Evolutionary conservation across 35 echinoderm and acorn worm genomes (phyloP).

Genomic region (Heliocidaris tuberculata): DNA sequence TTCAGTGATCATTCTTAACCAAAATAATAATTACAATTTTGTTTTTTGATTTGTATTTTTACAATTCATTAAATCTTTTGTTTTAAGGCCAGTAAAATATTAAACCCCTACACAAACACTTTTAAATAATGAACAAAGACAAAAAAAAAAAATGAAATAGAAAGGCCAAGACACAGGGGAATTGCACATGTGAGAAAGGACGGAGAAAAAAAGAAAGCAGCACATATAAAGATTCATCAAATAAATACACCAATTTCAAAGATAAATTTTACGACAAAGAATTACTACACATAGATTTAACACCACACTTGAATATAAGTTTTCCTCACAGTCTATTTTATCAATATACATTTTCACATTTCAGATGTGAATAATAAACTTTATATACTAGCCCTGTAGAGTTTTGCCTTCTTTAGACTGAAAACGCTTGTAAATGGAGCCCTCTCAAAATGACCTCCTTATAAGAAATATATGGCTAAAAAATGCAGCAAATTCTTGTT

Average conservation of each 20-base stretch:
- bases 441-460: neutral
- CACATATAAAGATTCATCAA: neutral
- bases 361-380: neutral
- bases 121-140: neutral
- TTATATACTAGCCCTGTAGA: neutral
- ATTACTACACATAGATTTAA: neutral
- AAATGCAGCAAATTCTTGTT: neutral
- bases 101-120: neutral
- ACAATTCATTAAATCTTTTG: no score
- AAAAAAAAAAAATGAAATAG: neutral
- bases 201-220: constrained; percentile 25
- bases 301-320: neutral
- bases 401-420: neutral
- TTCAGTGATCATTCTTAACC: no score
- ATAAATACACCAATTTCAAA: constrained; percentile 18
- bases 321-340: neutral
- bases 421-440: neutral
- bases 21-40: no score
- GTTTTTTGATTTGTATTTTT: no score
- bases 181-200: constrained; percentile 25
- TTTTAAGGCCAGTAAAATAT: neutral
- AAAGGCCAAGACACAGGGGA: neutral
- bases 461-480: neutral
- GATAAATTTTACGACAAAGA: neutral
- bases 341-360: neutral